Percentiles rank a stretch among this genome's conserved stretches.
Evolutionary conservation across 2,113 vertebrate species (phyloP).

Genomic region (Menidia beryllina): DNA sequence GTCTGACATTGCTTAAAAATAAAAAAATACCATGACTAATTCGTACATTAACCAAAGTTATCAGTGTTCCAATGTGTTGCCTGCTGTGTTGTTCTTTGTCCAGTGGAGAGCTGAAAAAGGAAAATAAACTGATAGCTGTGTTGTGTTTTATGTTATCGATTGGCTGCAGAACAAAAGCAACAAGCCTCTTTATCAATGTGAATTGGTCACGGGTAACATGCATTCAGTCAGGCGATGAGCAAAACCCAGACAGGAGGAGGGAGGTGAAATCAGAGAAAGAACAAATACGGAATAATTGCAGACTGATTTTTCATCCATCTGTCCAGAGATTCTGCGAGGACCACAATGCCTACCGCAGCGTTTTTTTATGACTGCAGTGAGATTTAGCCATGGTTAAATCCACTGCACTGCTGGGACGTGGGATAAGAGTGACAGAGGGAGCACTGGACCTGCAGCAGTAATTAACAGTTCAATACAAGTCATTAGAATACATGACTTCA

Average conservation of each 20-base stretch:
- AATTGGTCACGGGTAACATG: slow-evolving; percentile 3
- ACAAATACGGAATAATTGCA: slow-evolving; percentile 40
- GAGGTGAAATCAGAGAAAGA: slow-evolving; percentile 4
- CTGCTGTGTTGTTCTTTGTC: not conserved
- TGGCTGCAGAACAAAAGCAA: slow-evolving; percentile 17
- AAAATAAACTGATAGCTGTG: not conserved
- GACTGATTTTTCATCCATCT: slow-evolving; percentile 52
- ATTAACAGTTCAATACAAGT: slow-evolving; percentile 54
- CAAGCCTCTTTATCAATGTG: slow-evolving; percentile 20
- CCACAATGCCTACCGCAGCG: slow-evolving; percentile 21
- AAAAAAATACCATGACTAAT: not conserved
- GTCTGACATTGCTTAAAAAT: not conserved
- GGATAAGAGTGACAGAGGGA: slow-evolving; percentile 57
- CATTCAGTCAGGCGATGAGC: slow-evolving; percentile 22
- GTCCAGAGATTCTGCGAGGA: slow-evolving; percentile 38
- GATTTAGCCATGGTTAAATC: slow-evolving; percentile 57
- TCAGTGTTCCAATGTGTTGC: not conserved
- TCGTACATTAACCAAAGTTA: not conserved
- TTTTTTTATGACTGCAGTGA: slow-evolving; percentile 49
- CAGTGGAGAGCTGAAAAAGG: not conserved
- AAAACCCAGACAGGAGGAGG: not conserved
- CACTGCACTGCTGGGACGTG: slow-evolving; percentile 27
- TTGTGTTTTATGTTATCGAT: slow-evolving; percentile 28
- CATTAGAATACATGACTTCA: slow-evolving; percentile 52
- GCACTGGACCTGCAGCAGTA: slow-evolving; percentile 46